Conservation (phyloP, 37 sponge, comb jelly and placozoan species). For the Geodia barretti region DNA sequence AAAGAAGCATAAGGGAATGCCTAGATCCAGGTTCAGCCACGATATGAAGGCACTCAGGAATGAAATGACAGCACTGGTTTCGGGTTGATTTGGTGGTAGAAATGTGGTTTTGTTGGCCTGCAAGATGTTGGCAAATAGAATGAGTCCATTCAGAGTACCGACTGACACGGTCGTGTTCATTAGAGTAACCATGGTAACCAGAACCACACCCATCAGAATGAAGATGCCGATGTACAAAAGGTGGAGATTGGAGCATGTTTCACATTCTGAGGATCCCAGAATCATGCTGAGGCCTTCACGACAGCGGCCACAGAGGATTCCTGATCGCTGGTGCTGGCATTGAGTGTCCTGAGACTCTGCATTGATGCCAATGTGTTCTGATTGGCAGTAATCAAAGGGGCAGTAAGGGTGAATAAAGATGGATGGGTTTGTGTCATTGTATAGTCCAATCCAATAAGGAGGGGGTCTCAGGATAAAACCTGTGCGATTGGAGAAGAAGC, state of each 20-base stretch:
- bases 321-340: background rate
- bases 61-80: background rate
- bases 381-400: constrained; percentile 24
- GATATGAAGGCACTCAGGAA: constrained; percentile 1
- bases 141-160: constrained; percentile 22
- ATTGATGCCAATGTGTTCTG: background rate
- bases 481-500: background rate
- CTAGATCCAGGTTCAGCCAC: constrained; percentile 20
- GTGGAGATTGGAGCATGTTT: background rate
- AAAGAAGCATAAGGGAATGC: background rate
- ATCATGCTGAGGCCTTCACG: background rate
- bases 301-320: constrained; percentile 19
- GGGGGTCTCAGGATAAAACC: background rate
- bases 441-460: background rate
- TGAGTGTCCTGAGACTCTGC: background rate
- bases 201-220: background rate
- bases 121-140: constrained; percentile 13
- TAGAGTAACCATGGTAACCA: background rate
- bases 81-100: background rate
- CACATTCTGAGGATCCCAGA: constrained; percentile 2
- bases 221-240: background rate
- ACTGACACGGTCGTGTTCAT: constrained; percentile 1
- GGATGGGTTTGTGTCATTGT: background rate
- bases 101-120: background rate
- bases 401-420: constrained; percentile 1